Percentiles rank a stretch among this genome's conserved stretches.
These are phyloP conservation scores for Mus pahari DNA, from an alignment of 2,113 vertebrate genomes.

Conservation along the genomic window DNA sequence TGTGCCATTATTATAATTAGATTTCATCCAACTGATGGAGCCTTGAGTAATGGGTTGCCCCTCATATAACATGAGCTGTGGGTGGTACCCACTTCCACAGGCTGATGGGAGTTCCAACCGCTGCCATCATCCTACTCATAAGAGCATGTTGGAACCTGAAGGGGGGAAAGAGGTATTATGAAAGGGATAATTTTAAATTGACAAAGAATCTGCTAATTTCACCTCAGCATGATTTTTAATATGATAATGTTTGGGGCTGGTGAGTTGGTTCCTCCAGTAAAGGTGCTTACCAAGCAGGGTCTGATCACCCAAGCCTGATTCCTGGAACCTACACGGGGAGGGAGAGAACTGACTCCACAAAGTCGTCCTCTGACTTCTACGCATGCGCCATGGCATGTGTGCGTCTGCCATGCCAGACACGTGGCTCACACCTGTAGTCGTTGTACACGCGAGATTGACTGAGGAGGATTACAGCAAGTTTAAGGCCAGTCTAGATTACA, in stretches of 20 bases:
- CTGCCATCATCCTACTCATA: not conserved
- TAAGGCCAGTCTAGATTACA: not conserved
- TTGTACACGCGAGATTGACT: not conserved
- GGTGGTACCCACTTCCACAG: too few relatives aligned
- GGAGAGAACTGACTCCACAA: not conserved
- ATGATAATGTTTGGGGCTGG: slow-evolving; percentile 32
- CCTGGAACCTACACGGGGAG: too few relatives aligned
- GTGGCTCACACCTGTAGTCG: not conserved
- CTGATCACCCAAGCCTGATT: not conserved
- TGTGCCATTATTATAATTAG: not conserved
- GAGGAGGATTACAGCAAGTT: not conserved
- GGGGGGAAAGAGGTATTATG: not conserved
- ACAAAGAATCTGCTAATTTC: slow-evolving; percentile 41
- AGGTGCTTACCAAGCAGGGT: not conserved
- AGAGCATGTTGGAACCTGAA: not conserved
- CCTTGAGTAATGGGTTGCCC: not conserved
- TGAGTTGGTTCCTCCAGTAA: not conserved
- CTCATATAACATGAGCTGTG: not conserved
- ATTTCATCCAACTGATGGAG: not conserved
- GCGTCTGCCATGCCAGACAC: not conserved
- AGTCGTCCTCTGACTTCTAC: too few relatives aligned
- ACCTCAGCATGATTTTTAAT: not conserved
- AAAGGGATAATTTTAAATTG: slow-evolving; percentile 10
- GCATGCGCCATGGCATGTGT: too few relatives aligned
- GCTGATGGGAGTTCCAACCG: not conserved